phyloP scores from a whole-genome alignment of 2,113 vertebrate species.

The Pygoscelis antarcticus region DNA sequence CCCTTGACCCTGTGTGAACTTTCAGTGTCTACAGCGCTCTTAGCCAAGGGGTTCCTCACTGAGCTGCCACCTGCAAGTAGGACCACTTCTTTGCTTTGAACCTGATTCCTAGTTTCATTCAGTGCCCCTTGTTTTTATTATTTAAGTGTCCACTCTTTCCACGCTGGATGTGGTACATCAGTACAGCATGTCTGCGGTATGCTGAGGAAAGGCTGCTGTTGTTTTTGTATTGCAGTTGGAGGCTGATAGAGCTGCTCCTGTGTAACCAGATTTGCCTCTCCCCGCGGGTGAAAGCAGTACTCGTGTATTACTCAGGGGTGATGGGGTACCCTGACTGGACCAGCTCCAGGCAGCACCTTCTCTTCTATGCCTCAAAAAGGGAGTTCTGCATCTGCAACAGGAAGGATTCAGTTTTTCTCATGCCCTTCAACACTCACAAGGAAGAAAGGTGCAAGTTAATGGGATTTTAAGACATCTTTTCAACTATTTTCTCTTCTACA shows the following conservation, averaged over 20 bases:
- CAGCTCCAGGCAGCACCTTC: not conserved
- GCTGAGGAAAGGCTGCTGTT: not conserved
- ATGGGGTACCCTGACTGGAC: not conserved
- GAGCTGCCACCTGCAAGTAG: not conserved
- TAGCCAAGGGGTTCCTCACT: not conserved
- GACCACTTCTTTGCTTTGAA: not conserved
- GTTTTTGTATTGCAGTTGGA: not conserved
- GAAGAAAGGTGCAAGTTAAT: not conserved
- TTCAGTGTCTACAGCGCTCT: not conserved
- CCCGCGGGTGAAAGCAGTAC: not conserved
- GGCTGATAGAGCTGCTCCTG: not conserved
- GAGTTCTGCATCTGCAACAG: not conserved
- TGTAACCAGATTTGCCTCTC: not conserved
- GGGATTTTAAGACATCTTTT: not conserved
- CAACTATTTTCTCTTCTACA: not conserved
- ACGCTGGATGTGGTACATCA: not conserved
- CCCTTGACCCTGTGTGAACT: not conserved
- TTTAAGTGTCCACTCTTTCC: not conserved
- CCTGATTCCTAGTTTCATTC: not conserved
- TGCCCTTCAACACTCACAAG: not conserved
- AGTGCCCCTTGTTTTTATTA: not conserved
- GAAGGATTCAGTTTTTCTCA: not conserved
- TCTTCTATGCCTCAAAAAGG: not conserved
- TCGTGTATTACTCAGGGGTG: rapidly evolving
- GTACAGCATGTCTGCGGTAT: not conserved